Percentiles rank a stretch among this genome's conserved stretches.
Evolutionary conservation across 1,140 invertebrate species (phyloP).

Genomic region (Dolichoris vasculosae): DNA sequence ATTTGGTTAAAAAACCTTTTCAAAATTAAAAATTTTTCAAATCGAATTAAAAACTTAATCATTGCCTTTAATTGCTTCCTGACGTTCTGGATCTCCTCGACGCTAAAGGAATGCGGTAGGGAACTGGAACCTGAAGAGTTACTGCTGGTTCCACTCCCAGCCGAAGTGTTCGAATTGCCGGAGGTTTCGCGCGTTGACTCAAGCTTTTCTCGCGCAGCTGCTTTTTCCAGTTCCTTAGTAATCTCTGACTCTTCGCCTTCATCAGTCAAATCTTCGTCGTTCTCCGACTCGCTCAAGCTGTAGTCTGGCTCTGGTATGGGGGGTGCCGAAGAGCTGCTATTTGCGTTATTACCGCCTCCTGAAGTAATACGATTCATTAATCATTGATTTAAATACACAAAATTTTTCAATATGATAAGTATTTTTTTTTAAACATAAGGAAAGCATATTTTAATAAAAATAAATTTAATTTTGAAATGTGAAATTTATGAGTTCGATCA

Average conservation of each 20-base stretch:
- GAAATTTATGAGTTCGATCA: too few relatives aligned
- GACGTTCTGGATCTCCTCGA: slow-evolving; percentile 91
- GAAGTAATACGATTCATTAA: slow-evolving; percentile 31
- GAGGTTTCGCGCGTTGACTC: slow-evolving; percentile 71
- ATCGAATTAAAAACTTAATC: slow-evolving; percentile 55
- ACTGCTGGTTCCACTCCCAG: slow-evolving; percentile 73
- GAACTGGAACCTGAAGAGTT: slow-evolving; percentile 80
- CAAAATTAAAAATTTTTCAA: too few relatives aligned
- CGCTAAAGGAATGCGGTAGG: slow-evolving; percentile 88
- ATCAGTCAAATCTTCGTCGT: slow-evolving; percentile 73
- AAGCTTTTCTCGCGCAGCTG: slow-evolving; percentile 68
- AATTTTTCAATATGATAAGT: too few relatives aligned
- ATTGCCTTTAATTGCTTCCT: slow-evolving; percentile 83
- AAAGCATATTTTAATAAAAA: too few relatives aligned
- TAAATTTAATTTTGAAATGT: too few relatives aligned
- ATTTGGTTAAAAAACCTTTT: too few relatives aligned
- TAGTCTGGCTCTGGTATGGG: slow-evolving; percentile 93
- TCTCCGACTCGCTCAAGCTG: slow-evolving; percentile 85
- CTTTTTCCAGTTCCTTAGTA: slow-evolving; percentile 71
- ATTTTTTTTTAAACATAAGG: too few relatives aligned
- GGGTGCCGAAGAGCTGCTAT: slow-evolving; percentile 72
- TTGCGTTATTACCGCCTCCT: slow-evolving; percentile 48
- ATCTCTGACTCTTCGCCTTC: slow-evolving; percentile 77
- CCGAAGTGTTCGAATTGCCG: slow-evolving; percentile 71
- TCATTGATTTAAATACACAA: too few relatives aligned